Evolutionary conservation across 2,797 vertebrate genomes (phyloP), one percentile per base, ranked within the genome.

Genomic region (Microcaecilia unicolor): DNA sequence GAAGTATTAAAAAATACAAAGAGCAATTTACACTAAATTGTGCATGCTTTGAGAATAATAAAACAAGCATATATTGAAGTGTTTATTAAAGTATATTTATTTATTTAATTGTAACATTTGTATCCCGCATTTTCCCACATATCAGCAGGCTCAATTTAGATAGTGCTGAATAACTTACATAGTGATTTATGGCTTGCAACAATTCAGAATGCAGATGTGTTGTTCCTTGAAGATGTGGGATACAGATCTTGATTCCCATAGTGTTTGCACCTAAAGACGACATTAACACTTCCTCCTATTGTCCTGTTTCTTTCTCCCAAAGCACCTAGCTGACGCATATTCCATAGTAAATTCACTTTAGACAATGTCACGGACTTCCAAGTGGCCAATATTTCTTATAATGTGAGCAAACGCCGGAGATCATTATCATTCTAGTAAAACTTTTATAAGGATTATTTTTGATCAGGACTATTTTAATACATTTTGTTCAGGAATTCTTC

Each of bases 271-370:
- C 78, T 70, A 51, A 74, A 67, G 67, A 73, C 76, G 76, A 55
- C 55, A 70, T 72, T 70, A 48, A 72, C 48, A 44, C 67, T 83
- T 85, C 83, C 83, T 79, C 32, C 69, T 57, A 79, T 85, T 85
- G 83, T 85, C 61, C 41, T 10, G 1, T 20, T 8, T 28, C 31
- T 43, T 4, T 3, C 65, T 70, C 73, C 69, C 70, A 59, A 23
- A 27, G 70, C 53, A 58, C 63, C 38, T 25, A 45, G 49, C 68
- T 81, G 80, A 83, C 80, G 80, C 61, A 80, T 29, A 61, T 74
- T 33, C 65, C 43, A 34, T 18, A 8, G 8, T 34, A 55, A 27
- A 2, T 44, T 51, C 48, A 28, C 58, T 52, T 67, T 60, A 28
- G 61, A 63, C 31, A 45, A 31, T 60, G 37, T 46, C 9, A 11